phyloP scores from a whole-genome alignment of 2,888 invertebrate genomes.

The Coecobrya sp. region DNA sequence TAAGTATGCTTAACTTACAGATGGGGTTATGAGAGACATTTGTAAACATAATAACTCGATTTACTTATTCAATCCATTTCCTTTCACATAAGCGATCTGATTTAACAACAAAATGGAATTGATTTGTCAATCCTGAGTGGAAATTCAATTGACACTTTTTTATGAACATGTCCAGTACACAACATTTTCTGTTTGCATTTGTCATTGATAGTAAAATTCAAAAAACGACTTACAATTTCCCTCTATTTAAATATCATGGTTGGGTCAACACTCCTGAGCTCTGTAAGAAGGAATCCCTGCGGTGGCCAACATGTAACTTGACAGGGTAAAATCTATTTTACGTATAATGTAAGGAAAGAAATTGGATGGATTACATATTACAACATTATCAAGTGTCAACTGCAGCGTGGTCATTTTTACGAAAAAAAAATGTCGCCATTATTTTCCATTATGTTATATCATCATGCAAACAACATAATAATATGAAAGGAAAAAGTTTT shows the following conservation, averaged over 20 bases:
- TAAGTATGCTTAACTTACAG: too few species aligned
- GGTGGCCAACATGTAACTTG: neutral
- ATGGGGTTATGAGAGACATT: neutral
- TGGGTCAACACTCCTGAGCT: neutral
- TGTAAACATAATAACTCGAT: slow-evolving; percentile 5
- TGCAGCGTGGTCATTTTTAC: slow-evolving; percentile 47
- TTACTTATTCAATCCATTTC: neutral
- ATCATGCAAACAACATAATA: slow-evolving; percentile 19
- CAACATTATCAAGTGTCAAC: slow-evolving; percentile 44
- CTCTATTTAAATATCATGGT: neutral
- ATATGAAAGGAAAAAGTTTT: slow-evolving; percentile 13
- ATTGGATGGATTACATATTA: neutral
- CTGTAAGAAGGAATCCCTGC: slow-evolving; percentile 12
- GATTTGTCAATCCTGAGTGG: neutral
- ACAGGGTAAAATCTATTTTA: neutral
- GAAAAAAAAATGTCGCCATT: neutral
- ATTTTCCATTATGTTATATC: neutral
- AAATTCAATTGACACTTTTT: neutral
- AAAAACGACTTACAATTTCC: neutral
- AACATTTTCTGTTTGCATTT: neutral
- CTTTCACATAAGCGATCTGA: neutral
- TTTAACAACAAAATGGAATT: neutral
- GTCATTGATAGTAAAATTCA: slow-evolving; percentile 18
- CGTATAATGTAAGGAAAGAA: neutral
- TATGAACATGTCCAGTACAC: slow-evolving; percentile 18